Base-by-base conservation (phyloP, 1,140 invertebrate species). In the Calephelis virginiensis region DNA sequence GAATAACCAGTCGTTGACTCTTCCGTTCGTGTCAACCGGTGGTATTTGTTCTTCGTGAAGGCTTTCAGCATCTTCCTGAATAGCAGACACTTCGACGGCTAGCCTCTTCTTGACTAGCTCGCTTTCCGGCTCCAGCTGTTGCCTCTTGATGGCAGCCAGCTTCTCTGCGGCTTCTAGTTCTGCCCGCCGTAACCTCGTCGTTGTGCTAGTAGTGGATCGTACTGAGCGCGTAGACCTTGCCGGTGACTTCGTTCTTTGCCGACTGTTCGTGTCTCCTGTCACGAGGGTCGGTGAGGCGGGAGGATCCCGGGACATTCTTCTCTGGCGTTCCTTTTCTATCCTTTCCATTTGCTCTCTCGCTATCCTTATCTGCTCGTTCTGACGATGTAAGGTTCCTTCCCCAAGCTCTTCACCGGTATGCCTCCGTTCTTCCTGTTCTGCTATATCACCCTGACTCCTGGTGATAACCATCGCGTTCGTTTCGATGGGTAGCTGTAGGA, bases 31-130 rank as follows among this genome's bases (percentile, higher is more conserved):
- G 14, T 50, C 48, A 8, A 11, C 64, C n/a, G 56, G 14, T 53
- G 43, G 6, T 17, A 12, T 8, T 45, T 38, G 8, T 49, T 40
- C 10, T 37, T 28, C 38, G 6, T 45, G 53, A n/a, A 43, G 13
- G 4, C 14, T 11, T 8, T 59, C 64, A 10, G 37, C 9, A 8
- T 65, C 49, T 13, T 65, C 64, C 8, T 38, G 14, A 1, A 65
- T 65, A 8, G 49, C 37, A 11, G 64, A 48, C 5, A 65, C 50
- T 6, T 65, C 64, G 6, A 38, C 1, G 0, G 64, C 64, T 47
- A 65, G 40, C 38, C 50, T 56, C 49, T 65, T 65, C 13, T 46
- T 59, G 6, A 65, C 53, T 14, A 65, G 17, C 11, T 59, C 64
- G 2, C 49, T 38, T 45, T 65, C 47, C 13, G 59, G 59, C 6